Conservation (phyloP, 2,888 invertebrate species). For the Netelia melanura region DNA sequence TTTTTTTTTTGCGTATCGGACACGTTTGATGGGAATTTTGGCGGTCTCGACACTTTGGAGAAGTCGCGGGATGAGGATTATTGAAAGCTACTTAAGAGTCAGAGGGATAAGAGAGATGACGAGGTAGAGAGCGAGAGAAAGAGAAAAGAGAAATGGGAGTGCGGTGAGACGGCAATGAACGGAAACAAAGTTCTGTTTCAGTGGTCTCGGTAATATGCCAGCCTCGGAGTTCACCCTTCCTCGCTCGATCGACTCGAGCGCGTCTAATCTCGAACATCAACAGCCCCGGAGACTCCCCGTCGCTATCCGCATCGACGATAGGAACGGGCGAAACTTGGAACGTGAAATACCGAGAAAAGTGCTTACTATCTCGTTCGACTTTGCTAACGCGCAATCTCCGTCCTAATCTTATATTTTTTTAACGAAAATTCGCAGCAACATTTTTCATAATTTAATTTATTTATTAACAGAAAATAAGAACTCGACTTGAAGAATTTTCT, state of each 20-base stretch:
- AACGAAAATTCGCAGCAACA: background rate
- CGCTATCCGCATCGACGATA: slow-evolving; percentile 35
- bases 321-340: slow-evolving; percentile 33
- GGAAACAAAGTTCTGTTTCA: slow-evolving; percentile 55
- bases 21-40: background rate
- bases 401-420: background rate
- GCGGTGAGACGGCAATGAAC: slow-evolving; percentile 4
- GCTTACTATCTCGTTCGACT: slow-evolving; percentile 39
- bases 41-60: slow-evolving; percentile 20
- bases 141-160: slow-evolving; percentile 6
- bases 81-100: slow-evolving; percentile 48
- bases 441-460: background rate
- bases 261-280: slow-evolving; percentile 63
- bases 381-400: slow-evolving; percentile 10
- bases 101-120: slow-evolving; percentile 26
- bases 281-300: slow-evolving; percentile 30
- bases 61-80: slow-evolving; percentile 50
- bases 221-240: slow-evolving; percentile 52
- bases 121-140: background rate
- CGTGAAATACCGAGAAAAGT: slow-evolving; percentile 42
- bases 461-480: background rate
- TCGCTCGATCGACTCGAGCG: slow-evolving; percentile 52
- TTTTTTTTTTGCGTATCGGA: background rate
- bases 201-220: slow-evolving; percentile 41
- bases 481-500: too few species aligned